Evolutionary conservation across 2,888 invertebrate genomes (phyloP).

Genomic region (Spatulosminthurus flaviceps): DNA sequence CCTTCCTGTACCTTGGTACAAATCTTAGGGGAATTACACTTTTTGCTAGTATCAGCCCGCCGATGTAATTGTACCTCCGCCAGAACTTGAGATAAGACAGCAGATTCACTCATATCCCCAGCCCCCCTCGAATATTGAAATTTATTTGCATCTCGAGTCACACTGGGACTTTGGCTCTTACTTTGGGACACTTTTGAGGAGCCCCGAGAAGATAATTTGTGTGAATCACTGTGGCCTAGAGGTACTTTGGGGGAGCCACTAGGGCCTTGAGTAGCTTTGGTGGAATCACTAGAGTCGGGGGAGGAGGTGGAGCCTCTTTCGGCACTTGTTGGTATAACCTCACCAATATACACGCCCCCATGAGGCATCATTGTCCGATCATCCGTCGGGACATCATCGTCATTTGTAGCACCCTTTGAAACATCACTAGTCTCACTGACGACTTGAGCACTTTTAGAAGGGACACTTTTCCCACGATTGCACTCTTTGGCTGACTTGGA

Average conservation of each 20-base stretch:
- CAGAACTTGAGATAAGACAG: not conserved
- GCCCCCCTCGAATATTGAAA: not conserved
- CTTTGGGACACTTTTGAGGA: not conserved
- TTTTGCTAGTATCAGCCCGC: not conserved
- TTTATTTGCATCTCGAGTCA: not conserved
- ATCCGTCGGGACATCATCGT: constrained; percentile 4
- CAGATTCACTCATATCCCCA: not conserved
- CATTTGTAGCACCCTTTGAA: not conserved
- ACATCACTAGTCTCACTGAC: not conserved
- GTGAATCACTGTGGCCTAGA: too few species aligned
- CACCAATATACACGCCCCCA: constrained; percentile 46
- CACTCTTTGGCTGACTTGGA: constrained; percentile 11
- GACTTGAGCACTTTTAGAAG: not conserved
- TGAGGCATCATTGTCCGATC: constrained; percentile 22
- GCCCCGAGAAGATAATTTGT: too few species aligned
- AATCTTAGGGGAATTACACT: not conserved
- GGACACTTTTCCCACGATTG: too few species aligned
- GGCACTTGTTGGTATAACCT: not conserved
- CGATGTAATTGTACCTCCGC: not conserved
- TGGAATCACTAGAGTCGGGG: not conserved
- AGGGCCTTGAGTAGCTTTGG: too few species aligned
- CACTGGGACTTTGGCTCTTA: not conserved
- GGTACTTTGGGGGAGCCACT: too few species aligned
- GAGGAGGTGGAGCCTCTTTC: not conserved
- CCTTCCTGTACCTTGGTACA: not conserved